Conservation (phyloP, 2,797 vertebrate species). For the Hippoglossus hippoglossus region DNA sequence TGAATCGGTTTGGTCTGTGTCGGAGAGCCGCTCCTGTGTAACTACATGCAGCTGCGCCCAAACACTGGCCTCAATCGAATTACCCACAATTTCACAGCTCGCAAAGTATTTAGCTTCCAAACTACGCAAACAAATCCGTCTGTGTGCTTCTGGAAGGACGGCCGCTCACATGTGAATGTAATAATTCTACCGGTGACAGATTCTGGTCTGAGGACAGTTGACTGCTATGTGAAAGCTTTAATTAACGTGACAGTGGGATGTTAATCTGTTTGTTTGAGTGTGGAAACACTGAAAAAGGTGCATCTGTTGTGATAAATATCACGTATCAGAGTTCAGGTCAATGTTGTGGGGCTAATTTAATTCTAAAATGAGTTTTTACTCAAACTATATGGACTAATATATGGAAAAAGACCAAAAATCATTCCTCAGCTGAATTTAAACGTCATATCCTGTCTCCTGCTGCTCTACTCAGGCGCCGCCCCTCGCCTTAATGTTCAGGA, state of each 20-base stretch:
- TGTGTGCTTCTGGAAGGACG: conserved; percentile 41
- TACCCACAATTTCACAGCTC: conserved; percentile 78
- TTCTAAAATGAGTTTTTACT: too few species aligned
- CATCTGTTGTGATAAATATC: too few species aligned
- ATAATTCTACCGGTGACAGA: conserved; percentile 42
- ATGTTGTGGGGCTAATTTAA: too few species aligned
- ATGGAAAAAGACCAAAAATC: too few species aligned
- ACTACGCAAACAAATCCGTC: conserved; percentile 72
- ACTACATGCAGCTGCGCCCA: conserved; percentile 73
- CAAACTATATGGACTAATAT: too few species aligned
- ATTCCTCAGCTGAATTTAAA: too few species aligned
- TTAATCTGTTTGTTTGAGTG: background rate
- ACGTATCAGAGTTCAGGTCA: too few species aligned
- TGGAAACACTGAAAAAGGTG: too few species aligned
- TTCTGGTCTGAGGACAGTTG: conserved; percentile 1
- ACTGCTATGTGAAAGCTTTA: background rate
- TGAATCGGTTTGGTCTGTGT: conserved; percentile 68
- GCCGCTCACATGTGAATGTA: conserved; percentile 39
- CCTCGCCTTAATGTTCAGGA: too few species aligned
- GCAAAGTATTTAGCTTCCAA: conserved; percentile 73
- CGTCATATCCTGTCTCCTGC: too few species aligned
- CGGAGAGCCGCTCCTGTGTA: conserved; percentile 59
- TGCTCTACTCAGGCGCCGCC: too few species aligned
- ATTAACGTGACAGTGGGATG: background rate
- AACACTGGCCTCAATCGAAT: conserved; percentile 69